Evolutionary conservation across 2,888 invertebrate genomes (phyloP), one percentile per base, ranked within the genome.

Genomic region (Drosophila limbata): DNA sequence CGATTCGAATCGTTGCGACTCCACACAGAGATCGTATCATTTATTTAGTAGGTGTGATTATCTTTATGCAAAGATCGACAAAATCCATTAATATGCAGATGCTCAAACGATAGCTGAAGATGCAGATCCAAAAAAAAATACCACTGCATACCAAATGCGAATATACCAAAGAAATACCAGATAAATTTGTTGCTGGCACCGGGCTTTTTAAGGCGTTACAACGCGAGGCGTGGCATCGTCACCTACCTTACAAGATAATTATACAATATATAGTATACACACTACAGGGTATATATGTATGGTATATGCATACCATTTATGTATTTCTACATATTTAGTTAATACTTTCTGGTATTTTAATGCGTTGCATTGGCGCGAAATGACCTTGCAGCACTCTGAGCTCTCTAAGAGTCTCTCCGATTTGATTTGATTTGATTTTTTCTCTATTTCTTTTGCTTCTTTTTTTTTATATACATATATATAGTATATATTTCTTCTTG

Each of bases 41-140:
- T 82, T 85, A 81, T 86, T 88, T 86, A 86, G 85, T 87, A 89
- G 85, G 87, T 87, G 87, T 85, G 84, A 89, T 84, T 87, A 87
- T 84, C 74, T 84, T 87, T 81, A 84, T 87, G 86, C 86, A 85
- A 85, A 83, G 85, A 81, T 83, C 80, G 47, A 37, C 56, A 31
- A 17, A 33, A 13, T 50, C 50, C 62, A 74, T 84, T 77, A 77
- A 73, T 86, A 57, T 57, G 44, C 50, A 53, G 51, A 75, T 65
- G 42, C 11, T 17, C n/a, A 21, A 47, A 1, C 15, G 17, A 56
- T 48, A 50, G 33, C 25, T 17, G 3, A 37, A 17, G 31, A 45
- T 35, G 57, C 37, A 47, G 35, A 19, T 15, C 1, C 9, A 6
- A 60, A 31, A 50, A 28, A n/a, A 60, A 31, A 50, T 28, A 39